Conservation (phyloP, 92 coral and sea anemone genomes). For the Isaurus tuberculatus region DNA sequence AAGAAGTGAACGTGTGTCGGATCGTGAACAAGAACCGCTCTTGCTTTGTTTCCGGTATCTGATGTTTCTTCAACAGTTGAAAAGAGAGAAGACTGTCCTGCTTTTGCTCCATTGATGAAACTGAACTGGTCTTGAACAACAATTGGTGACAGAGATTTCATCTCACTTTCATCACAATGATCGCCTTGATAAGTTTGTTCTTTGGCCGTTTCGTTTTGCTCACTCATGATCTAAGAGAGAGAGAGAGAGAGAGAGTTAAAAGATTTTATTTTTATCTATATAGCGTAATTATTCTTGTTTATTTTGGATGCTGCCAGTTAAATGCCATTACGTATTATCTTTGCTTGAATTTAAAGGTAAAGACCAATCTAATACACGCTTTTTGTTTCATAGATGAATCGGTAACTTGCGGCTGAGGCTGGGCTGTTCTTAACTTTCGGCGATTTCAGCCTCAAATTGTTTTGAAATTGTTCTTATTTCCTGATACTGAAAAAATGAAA, state of each 20-base stretch:
- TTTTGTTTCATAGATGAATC: too few species aligned
- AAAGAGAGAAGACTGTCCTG: conserved; percentile 26
- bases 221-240: neutral
- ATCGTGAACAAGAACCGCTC: conserved; percentile 17
- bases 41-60: neutral
- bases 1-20: conserved; percentile 3
- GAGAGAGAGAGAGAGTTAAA: neutral
- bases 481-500: too few species aligned
- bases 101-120: conserved; percentile 31
- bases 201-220: neutral
- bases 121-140: conserved; percentile 34
- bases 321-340: too few species aligned
- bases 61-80: neutral
- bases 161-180: neutral
- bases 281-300: too few species aligned
- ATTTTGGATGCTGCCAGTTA: too few species aligned
- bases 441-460: too few species aligned
- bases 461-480: too few species aligned
- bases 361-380: too few species aligned
- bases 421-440: too few species aligned
- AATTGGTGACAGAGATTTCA: neutral
- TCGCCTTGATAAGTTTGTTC: neutral
- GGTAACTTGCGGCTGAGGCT: too few species aligned
- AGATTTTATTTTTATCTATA: neutral
- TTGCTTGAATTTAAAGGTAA: too few species aligned